These are phyloP conservation scores for Schizopygopsis malacanthus DNA, from an alignment of 2,797 vertebrate genomes.

Conservation along the genomic window DNA sequence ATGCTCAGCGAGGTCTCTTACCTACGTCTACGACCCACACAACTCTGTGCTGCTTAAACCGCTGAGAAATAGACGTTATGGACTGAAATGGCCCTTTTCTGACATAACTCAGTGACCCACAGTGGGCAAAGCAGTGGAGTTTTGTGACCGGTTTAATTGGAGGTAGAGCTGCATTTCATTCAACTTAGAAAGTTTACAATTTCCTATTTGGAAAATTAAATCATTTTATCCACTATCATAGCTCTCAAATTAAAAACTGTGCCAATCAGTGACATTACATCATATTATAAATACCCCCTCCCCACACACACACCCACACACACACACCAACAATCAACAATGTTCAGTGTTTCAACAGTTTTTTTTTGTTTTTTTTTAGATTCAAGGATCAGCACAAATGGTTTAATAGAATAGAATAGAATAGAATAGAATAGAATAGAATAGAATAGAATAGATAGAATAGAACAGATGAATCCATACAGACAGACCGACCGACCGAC, in stretches of 20 bases:
- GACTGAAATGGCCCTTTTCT: neutral
- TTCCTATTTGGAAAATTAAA: neutral
- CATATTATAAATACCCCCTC: neutral
- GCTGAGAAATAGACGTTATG: conserved; percentile 4
- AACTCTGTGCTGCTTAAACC: neutral
- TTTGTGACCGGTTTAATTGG: neutral
- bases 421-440: neutral
- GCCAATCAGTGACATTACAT: neutral
- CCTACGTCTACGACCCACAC: conserved; percentile 23
- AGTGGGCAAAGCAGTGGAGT: neutral
- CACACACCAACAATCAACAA: too few species aligned
- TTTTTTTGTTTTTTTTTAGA: too few species aligned
- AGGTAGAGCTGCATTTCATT: neutral
- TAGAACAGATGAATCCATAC: too few species aligned
- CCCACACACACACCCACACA: too few species aligned
- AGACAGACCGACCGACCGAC: too few species aligned
- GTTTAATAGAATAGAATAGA: neutral
- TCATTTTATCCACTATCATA: neutral
- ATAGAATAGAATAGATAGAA: neutral
- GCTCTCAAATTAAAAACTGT: neutral
- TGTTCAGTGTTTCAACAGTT: too few species aligned
- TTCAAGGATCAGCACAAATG: too few species aligned
- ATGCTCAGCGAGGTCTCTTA: conserved; percentile 38
- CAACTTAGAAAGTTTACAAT: neutral
- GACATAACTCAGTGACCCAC: conserved; percentile 17